These are phyloP conservation scores for Epizoanthus rinbou DNA, from an alignment of 92 coral and sea anemone species.

Conservation along the genomic window DNA sequence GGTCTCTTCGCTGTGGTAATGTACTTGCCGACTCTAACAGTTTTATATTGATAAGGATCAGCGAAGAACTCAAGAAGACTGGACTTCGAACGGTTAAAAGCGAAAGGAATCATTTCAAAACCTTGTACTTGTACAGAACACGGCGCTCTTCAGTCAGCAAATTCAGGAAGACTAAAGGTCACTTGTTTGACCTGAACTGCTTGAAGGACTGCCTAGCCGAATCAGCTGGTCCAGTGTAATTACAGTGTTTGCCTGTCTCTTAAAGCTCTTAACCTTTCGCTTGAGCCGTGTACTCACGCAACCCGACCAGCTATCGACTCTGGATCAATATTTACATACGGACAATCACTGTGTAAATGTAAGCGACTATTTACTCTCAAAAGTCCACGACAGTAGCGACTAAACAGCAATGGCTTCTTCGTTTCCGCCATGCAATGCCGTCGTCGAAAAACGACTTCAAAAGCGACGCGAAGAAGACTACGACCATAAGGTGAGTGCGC, in stretches of 20 bases:
- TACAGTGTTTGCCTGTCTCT: neutral
- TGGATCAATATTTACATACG: constrained; percentile 3
- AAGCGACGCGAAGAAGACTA: constrained; percentile 72
- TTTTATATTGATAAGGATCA: too few relatives aligned
- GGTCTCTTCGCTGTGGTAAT: constrained; percentile 1
- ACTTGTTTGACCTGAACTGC: too few relatives aligned
- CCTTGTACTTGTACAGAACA: too few relatives aligned
- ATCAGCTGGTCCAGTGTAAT: too few relatives aligned
- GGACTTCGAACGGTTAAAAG: too few relatives aligned
- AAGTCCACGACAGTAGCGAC: neutral
- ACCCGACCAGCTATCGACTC: neutral
- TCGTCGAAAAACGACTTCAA: constrained; percentile 64
- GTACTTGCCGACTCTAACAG: neutral
- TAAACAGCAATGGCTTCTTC: constrained; percentile 11
- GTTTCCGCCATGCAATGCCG: constrained; percentile 40
- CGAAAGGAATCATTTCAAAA: too few relatives aligned
- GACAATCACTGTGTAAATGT: neutral
- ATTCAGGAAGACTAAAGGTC: too few relatives aligned
- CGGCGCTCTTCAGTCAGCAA: too few relatives aligned
- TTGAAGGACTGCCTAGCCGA: too few relatives aligned
- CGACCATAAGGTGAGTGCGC: constrained; percentile 58
- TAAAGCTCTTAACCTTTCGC: constrained; percentile 18
- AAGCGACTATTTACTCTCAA: neutral
- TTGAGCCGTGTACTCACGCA: neutral
- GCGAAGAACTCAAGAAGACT: too few relatives aligned